A percentile compares a stretch with the other conserved stretches of the same genome.
Conservation (phyloP, 2,113 vertebrate genomes). For the Vombatus ursinus region DNA sequence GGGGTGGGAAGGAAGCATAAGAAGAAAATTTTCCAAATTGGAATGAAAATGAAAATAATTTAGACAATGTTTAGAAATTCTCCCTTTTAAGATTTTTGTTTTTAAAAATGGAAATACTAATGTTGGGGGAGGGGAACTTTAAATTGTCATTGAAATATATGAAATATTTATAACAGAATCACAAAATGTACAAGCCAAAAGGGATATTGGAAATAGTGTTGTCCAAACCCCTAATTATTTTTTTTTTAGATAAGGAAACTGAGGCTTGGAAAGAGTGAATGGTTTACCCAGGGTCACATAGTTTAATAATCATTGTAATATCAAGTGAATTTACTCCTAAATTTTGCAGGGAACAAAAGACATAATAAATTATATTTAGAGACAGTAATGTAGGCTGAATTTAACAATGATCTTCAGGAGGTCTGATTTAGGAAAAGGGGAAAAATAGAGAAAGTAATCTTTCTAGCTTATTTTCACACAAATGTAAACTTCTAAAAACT, state of each 20-base stretch:
- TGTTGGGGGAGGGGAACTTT: neutral
- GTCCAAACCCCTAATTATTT: neutral
- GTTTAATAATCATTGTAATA: neutral
- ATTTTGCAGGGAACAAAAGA: neutral
- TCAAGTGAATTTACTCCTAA: neutral
- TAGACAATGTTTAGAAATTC: neutral
- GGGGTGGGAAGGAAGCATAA: neutral
- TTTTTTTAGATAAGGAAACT: neutral
- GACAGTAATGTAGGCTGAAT: neutral
- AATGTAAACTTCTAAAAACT: conserved; percentile 51
- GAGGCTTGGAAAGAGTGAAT: neutral
- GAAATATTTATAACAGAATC: neutral
- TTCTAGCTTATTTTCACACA: conserved; percentile 35
- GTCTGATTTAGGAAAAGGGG: conserved; percentile 13
- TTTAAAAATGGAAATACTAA: neutral
- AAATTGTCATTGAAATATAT: neutral
- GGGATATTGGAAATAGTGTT: neutral
- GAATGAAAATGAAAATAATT: neutral
- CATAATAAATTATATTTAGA: neutral
- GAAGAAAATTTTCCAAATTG: neutral
- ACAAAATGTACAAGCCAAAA: neutral
- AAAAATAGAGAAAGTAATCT: neutral
- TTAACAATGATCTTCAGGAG: conserved; percentile 12
- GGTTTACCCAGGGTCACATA: neutral
- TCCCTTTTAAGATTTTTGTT: neutral